Evolutionary conservation across 1,140 invertebrate species (phyloP).

Genomic region (Glossosoma conforme): DNA sequence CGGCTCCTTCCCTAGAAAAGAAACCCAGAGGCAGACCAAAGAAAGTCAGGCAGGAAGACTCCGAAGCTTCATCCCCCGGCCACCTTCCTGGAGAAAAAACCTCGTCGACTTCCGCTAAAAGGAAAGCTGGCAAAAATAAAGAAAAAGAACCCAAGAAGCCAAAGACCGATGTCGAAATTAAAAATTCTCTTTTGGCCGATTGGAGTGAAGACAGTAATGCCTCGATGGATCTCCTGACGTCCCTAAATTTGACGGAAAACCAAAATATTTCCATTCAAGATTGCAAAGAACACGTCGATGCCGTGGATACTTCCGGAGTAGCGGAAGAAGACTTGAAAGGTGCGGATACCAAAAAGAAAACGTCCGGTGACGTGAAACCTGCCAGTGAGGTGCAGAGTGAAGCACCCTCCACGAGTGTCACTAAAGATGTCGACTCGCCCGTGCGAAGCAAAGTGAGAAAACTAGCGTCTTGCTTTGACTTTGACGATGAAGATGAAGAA

Average conservation of each 20-base stretch:
- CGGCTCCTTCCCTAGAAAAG: conserved; percentile 31
- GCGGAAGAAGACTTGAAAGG: conserved; percentile 5
- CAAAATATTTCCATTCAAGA: conserved; percentile 39
- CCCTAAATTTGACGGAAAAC: conserved; percentile 33
- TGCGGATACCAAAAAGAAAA: conserved; percentile 36
- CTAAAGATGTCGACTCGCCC: conserved; percentile 8
- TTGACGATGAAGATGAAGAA: conserved; percentile 54
- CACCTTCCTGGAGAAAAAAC: conserved; percentile 2
- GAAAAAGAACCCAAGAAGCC: conserved; percentile 37
- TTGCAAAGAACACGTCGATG: neutral
- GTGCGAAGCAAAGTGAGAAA: conserved; percentile 14
- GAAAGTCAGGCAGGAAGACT: neutral
- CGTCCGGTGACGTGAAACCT: conserved; percentile 37
- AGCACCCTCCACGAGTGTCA: neutral
- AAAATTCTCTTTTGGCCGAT: conserved; percentile 48
- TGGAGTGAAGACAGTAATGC: conserved; percentile 47
- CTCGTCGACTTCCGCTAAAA: conserved; percentile 3
- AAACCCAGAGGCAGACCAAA: conserved; percentile 31
- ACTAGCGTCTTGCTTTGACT: conserved; percentile 45
- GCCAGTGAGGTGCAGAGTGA: conserved; percentile 32
- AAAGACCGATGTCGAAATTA: conserved; percentile 49
- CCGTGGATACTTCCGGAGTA: conserved; percentile 34
- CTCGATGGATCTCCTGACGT: conserved; percentile 31
- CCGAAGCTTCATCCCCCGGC: neutral
- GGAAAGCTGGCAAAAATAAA: conserved; percentile 11